These are phyloP conservation scores for Glossophaga mutica DNA, from an alignment of 2,797 vertebrate species.

Conservation along the genomic window DNA sequence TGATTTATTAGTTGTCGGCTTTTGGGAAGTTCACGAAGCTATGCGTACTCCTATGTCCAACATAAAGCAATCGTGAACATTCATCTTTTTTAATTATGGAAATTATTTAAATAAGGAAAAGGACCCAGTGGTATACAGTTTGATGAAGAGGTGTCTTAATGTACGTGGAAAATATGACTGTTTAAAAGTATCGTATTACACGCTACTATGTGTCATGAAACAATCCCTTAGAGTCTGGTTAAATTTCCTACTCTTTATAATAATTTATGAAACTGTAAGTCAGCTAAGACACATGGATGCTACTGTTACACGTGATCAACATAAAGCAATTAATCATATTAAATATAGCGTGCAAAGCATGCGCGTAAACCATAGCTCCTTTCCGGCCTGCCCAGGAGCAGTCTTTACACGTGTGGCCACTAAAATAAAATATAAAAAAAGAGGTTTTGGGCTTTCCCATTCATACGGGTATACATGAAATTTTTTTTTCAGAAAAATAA, in stretches of 20 bases:
- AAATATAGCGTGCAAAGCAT: background rate
- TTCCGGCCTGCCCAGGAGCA: background rate
- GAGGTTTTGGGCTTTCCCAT: background rate
- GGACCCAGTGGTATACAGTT: background rate
- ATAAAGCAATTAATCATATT: background rate
- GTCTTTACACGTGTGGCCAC: background rate
- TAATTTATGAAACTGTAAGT: background rate
- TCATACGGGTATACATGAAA: background rate
- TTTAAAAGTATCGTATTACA: background rate
- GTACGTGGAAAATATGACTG: background rate
- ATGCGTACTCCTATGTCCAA: background rate
- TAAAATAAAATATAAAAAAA: background rate
- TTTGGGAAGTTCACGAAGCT: constrained; percentile 34
- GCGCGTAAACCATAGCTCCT: background rate
- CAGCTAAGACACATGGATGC: background rate
- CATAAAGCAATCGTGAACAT: background rate
- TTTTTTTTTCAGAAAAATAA: background rate
- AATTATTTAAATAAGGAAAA: constrained; percentile 10
- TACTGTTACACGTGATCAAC: background rate
- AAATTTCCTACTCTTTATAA: background rate
- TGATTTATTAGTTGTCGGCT: constrained; percentile 62
- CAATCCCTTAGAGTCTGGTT: background rate
- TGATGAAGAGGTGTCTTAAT: background rate
- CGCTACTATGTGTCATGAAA: background rate
- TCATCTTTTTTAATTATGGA: background rate